Base-by-base conservation (phyloP, 2,797 vertebrate species). In the Tokudaia muenninki region DNA sequence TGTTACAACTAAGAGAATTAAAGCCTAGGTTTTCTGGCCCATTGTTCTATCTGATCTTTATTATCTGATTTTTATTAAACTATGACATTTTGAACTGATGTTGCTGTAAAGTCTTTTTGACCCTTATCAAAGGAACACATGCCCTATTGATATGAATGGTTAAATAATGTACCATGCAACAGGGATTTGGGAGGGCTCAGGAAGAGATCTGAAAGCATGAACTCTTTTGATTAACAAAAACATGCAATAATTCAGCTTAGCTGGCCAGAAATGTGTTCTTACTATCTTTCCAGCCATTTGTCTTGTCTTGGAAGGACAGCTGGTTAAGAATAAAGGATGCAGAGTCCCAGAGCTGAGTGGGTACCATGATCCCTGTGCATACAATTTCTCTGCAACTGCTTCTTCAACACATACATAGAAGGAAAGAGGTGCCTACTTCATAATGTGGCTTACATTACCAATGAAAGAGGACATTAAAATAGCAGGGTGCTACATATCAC, bases 201-300 rank as follows among this genome's bases (percentile, higher is more conserved):
- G 16, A 77, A 91, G 50, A 16, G 9, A 63, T 63, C 16, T 47
- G 21, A 90, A 84, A 29, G 52, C 37, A 90, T n/a, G 70, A 21
- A 78, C 44, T 82, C 59, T 13, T 82, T 89, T 95, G 83, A 61
- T 84, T 55, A 81, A 86, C 67, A 88, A 59, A 74, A 93, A 47
- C 22, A 61, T 26, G 47, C 59, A 22, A 24, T 37, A 44, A 79
- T 89, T 55, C 55, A 44, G n/a, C 70, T 92, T 22, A 77, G 52
- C 22, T 92, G 34, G 65, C 92, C 75, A 74, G 55, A 52, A 52
- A n/a, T 52, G 17, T 70, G 24, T 70, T 67, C 83, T 67, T 31
- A 34, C 14, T 65, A 55, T 70, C 31, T 87, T 83, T 50, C 8
- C 22, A 22, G 81, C 74, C 29, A 65, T 59, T 52, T 13, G 34